Evolutionary conservation across 2,113 vertebrate genomes (phyloP).

Genomic region (Macroglossus sobrinus): DNA sequence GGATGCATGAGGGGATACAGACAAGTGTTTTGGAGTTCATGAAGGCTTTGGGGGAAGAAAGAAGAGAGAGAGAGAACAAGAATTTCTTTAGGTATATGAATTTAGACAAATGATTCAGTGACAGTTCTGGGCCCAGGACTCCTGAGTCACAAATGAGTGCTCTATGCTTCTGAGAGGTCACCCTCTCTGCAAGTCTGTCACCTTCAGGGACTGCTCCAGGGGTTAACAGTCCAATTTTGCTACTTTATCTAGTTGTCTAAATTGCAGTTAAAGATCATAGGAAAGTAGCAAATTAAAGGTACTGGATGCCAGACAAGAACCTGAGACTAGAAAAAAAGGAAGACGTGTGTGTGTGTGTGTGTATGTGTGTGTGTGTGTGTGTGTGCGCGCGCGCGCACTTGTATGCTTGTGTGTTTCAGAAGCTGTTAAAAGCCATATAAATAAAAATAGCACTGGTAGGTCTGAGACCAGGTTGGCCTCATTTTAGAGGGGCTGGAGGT

Average conservation of each 20-base stretch:
- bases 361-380: background rate
- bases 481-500: background rate
- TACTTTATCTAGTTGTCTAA: background rate
- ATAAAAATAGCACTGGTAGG: background rate
- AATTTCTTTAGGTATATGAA: background rate
- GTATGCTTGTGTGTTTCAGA: background rate
- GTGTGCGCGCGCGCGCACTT: background rate
- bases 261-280: background rate
- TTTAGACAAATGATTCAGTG: background rate
- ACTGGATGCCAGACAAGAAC: background rate
- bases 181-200: background rate
- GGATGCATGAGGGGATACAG: background rate
- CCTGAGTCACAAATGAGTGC: background rate
- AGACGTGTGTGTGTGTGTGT: background rate
- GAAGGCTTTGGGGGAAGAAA: background rate
- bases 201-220: background rate
- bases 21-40: background rate
- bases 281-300: background rate
- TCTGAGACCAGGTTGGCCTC: background rate
- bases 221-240: background rate
- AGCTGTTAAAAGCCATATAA: background rate
- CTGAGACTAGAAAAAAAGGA: background rate
- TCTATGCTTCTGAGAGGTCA: background rate
- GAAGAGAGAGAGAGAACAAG: background rate
- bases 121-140: background rate